These are phyloP conservation scores for Ptilodon capucinus DNA, from an alignment of 2,888 invertebrate genomes.

Conservation along the genomic window DNA sequence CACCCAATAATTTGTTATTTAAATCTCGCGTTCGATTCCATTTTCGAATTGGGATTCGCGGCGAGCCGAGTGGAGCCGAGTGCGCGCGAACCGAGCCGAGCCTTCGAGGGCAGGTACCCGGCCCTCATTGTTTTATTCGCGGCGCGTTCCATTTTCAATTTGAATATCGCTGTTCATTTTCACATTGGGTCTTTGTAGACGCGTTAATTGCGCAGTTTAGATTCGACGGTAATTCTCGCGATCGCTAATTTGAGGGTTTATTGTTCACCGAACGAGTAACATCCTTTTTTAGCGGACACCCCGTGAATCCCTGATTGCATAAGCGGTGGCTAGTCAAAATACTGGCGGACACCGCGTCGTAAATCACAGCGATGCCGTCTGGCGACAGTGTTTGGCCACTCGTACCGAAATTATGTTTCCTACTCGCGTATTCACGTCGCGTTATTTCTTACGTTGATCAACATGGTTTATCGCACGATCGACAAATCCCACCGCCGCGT, in stretches of 20 bases:
- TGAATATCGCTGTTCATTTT: slow-evolving; percentile 80
- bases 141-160: slow-evolving; percentile 78
- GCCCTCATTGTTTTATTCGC: slow-evolving; percentile 73
- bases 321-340: slow-evolving; percentile 39
- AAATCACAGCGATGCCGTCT: slow-evolving; percentile 53
- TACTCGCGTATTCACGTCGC: slow-evolving; percentile 54
- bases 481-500: slow-evolving; percentile 55
- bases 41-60: slow-evolving; percentile 69
- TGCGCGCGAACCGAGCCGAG: slow-evolving; percentile 49
- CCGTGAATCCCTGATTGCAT: slow-evolving; percentile 63
- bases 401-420: slow-evolving; percentile 52
- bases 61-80: slow-evolving; percentile 34
- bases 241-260: slow-evolving; percentile 77
- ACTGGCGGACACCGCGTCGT: slow-evolving; percentile 37
- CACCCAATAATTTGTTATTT: slow-evolving; percentile 76
- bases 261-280: slow-evolving; percentile 66
- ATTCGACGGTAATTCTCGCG: slow-evolving; percentile 77
- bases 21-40: slow-evolving; percentile 69
- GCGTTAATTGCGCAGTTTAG: slow-evolving; percentile 78
- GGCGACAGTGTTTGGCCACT: slow-evolving; percentile 53
- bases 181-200: slow-evolving; percentile 76
- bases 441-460: slow-evolving; percentile 52
- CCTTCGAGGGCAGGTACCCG: slow-evolving; percentile 47
- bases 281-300: slow-evolving; percentile 64
- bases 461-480: slow-evolving; percentile 56